phyloP scores from a whole-genome alignment of 2,888 invertebrate species.

The Leptinotarsa rubiginosa region DNA sequence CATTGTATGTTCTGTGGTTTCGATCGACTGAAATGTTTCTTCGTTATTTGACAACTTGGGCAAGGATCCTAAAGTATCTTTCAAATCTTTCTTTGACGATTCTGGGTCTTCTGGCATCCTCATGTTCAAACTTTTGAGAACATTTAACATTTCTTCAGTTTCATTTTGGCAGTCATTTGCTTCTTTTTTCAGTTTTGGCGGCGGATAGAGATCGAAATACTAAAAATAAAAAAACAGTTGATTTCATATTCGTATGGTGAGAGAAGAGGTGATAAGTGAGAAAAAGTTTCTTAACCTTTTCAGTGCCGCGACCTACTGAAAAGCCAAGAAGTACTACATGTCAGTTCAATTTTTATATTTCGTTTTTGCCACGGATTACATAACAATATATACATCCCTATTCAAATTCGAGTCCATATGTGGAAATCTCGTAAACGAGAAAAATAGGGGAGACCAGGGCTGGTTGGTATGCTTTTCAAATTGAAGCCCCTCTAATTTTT shows the following conservation, averaged over 20 bases:
- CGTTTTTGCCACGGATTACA: no score
- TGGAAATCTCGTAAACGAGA: no score
- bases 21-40: not conserved
- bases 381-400: no score
- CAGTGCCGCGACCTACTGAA: no score
- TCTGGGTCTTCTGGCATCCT: constrained; percentile 18
- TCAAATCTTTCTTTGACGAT: not conserved
- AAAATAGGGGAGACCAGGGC: no score
- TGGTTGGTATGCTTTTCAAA: no score
- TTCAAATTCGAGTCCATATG: no score
- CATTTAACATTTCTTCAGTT: constrained; percentile 40
- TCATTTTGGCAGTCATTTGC: constrained; percentile 35
- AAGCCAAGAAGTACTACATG: no score
- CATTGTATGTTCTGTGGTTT: constrained; percentile 3
- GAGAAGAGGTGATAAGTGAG: no score
- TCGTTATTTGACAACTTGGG: not conserved
- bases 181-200: constrained; percentile 37
- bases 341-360: no score
- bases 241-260: not conserved
- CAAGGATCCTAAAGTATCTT: not conserved
- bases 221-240: constrained; percentile 15
- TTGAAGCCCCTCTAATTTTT: no score
- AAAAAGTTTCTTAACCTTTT: no score
- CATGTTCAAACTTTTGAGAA: constrained; percentile 32
- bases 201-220: constrained; percentile 34